Conservation (phyloP, 2,113 vertebrate genomes). For the Myiozetetes cayanensis region DNA sequence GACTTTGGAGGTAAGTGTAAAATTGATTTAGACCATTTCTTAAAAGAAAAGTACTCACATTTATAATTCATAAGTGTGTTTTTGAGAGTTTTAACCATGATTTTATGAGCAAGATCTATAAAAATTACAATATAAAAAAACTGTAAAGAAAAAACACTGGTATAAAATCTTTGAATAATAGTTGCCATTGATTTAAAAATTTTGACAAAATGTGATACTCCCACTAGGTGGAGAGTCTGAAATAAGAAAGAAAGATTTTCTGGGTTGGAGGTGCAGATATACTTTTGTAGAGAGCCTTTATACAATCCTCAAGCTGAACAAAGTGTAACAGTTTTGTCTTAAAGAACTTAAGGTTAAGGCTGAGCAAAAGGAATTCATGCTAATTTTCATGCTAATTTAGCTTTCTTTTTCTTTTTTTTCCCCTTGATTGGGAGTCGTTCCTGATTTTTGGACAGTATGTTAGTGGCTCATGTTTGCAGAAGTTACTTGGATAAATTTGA, state of each 20-base stretch:
- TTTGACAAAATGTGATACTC: neutral
- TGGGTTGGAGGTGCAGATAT: neutral
- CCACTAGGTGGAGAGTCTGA: neutral
- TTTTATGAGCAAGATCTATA: neutral
- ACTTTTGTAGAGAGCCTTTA: neutral
- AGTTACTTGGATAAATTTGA: neutral
- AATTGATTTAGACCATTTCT: neutral
- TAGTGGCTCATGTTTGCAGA: neutral
- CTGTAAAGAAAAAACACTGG: neutral
- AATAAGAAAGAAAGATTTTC: neutral
- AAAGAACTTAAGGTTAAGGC: neutral
- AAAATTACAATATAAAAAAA: neutral
- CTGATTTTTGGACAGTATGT: neutral
- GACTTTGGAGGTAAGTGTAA: neutral
- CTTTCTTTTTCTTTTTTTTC: neutral
- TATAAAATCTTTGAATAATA: neutral
- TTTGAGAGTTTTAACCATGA: neutral
- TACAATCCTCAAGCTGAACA: neutral
- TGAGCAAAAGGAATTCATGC: neutral
- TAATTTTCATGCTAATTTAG: neutral
- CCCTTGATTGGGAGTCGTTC: neutral
- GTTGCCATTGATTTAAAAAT: neutral
- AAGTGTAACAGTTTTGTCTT: neutral
- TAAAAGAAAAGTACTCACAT: neutral
- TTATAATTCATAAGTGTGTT: neutral